A percentile compares a stretch with the other conserved stretches of the same genome.
Evolutionary conservation across 2,797 vertebrate genomes (phyloP).

Genomic region (Salarias fasciatus): DNA sequence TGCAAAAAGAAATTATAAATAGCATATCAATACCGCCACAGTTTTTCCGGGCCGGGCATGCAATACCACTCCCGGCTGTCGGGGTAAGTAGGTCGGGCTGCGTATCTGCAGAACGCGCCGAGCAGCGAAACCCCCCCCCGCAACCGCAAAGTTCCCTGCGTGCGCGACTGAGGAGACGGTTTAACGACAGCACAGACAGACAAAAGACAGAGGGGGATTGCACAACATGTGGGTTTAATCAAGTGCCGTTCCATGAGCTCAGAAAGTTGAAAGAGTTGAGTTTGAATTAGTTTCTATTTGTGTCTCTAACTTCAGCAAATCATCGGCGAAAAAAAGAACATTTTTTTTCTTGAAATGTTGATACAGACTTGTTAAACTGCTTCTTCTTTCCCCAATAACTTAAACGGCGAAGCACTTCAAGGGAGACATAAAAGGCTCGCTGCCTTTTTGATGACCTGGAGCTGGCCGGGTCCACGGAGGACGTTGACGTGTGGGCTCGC

Average conservation of each 20-base stretch:
- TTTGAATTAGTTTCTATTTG: constrained; percentile 12
- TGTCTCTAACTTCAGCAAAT: constrained; percentile 15
- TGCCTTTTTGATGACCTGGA: constrained; percentile 12
- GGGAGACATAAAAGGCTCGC: not conserved
- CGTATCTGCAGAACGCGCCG: constrained; percentile 44
- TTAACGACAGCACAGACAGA: constrained; percentile 49
- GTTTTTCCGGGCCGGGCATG: constrained; percentile 69
- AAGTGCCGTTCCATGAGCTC: constrained; percentile 45
- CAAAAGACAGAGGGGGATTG: constrained; percentile 40
- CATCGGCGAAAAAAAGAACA: constrained; percentile 26
- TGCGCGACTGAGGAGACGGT: constrained; percentile 41
- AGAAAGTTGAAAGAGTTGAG: constrained; percentile 37
- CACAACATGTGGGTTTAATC: constrained; percentile 50
- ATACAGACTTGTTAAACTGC: constrained; percentile 4
- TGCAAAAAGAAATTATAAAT: constrained; percentile 82
- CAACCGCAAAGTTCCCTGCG: not conserved
- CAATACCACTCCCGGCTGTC: constrained; percentile 66
- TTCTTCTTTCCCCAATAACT: not conserved
- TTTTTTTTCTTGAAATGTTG: constrained; percentile 18
- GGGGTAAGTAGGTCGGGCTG: constrained; percentile 72
- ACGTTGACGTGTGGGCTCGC: constrained; percentile 4
- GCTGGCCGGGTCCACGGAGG: constrained; percentile 5
- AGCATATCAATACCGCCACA: constrained; percentile 77
- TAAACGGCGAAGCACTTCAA: not conserved
- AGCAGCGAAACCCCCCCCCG: constrained; percentile 19